phyloP scores from a whole-genome alignment of 2,113 vertebrate species.

The Marmota monax region DNA sequence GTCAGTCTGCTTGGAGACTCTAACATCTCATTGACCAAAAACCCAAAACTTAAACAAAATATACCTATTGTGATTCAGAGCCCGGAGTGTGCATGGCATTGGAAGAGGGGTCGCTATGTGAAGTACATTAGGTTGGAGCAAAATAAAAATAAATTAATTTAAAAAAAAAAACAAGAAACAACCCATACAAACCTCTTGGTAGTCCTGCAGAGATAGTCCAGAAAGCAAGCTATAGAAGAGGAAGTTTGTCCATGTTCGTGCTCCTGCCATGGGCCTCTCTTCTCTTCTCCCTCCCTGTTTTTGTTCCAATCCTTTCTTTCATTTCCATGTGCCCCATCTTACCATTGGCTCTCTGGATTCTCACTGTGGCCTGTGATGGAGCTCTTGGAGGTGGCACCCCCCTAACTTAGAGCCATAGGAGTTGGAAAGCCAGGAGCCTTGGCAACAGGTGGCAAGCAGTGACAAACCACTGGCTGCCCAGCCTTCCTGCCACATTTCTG shows the following conservation, averaged over 20 bases:
- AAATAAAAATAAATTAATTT: not conserved
- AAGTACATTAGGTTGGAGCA: not conserved
- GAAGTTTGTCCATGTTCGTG: accelerated
- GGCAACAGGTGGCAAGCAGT: too few relatives aligned
- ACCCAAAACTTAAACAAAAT: not conserved
- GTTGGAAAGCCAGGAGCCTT: not conserved
- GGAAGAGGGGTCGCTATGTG: not conserved
- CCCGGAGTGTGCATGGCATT: not conserved
- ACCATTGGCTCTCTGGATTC: not conserved
- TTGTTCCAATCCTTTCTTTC: too few relatives aligned
- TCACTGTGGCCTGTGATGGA: not conserved
- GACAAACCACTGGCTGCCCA: too few relatives aligned
- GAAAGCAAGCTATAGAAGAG: not conserved
- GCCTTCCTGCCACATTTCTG: not conserved
- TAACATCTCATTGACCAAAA: not conserved
- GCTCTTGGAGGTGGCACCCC: not conserved
- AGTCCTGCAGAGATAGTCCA: not conserved
- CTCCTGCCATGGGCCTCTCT: not conserved
- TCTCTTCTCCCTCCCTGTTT: not conserved
- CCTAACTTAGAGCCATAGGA: not conserved
- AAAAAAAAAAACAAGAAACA: not conserved
- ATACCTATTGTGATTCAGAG: not conserved
- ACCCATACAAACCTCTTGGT: not conserved
- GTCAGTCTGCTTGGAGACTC: not conserved
- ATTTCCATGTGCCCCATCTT: not conserved